Evolutionary conservation across 2,113 vertebrate species (phyloP), one percentile per base, ranked within the genome.

Genomic region (Ursus arctos): DNA sequence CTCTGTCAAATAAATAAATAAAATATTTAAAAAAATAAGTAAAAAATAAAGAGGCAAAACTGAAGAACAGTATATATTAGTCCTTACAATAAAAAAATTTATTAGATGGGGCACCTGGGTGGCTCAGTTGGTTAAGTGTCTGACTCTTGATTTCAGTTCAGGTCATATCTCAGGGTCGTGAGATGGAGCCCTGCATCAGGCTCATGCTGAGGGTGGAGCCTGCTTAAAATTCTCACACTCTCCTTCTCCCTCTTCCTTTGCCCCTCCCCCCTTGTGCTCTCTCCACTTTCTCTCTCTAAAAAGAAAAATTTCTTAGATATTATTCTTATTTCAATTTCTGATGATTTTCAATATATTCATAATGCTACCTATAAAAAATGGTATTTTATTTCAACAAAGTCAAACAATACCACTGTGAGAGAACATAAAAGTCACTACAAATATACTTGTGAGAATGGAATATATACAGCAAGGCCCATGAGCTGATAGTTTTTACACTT

Each of bases 351-450:
- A 63, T 15, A 40, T 18, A 63, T 71, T 80, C n/a, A 91, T 77
- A 36, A 85, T 76, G 40, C 9, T 82, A 82, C 21, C 53, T 47
- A 91, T 57, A 94, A 49, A 88, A 88, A 76, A 84, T n/a, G 24
- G 8, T 84, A 71, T 82, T 93, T 95, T 94, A 95, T 91, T 85
- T 92, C 77, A 28, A 84, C 12, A 63, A 91, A 57, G 26, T 51
- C 49, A 94, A 84, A n/a, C 59, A 95, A 59, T n/a, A 69, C 13
- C 67, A 67, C 49, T 55, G 53, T 77, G 83, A 93, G 36, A 96
- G 76, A 91, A 81, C 15, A 82, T 24, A 36, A 83, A 93, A 63
- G 72, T 85, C 31, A 76, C 47, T 74, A 95, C 16, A 89, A 63
- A 57, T 71, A 65, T 49, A 59, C 85, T 61, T 76, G 10, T 26